Evolutionary conservation across 2,888 invertebrate species (phyloP).

Genomic region (Capitulum mitella): DNA sequence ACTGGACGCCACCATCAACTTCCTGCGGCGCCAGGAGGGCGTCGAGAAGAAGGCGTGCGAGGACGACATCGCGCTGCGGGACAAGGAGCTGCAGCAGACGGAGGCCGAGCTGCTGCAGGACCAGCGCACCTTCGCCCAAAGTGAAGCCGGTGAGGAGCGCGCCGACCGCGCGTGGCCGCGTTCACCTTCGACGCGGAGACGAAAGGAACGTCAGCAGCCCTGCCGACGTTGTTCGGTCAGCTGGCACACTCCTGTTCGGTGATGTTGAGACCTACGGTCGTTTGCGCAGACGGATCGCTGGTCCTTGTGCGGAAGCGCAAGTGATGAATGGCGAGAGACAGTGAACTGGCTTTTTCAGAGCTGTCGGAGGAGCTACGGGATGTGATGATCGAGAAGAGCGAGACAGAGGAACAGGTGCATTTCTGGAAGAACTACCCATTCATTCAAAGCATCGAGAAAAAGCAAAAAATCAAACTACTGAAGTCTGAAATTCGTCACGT

Average conservation of each 20-base stretch:
- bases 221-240: too few relatives aligned
- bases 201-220: too few relatives aligned
- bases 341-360: too few relatives aligned
- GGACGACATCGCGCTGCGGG: background rate
- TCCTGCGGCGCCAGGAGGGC: slow-evolving; percentile 1
- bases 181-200: too few relatives aligned
- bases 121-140: background rate
- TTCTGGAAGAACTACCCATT: background rate
- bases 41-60: background rate
- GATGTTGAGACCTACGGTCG: too few relatives aligned
- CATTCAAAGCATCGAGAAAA: background rate
- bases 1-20: background rate
- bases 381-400: background rate
- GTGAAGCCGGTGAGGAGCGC: background rate
- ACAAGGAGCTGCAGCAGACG: background rate
- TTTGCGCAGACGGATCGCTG: too few relatives aligned
- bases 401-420: background rate
- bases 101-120: background rate
- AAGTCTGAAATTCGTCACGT: background rate
- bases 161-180: too few relatives aligned
- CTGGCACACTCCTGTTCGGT: too few relatives aligned
- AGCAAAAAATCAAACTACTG: background rate
- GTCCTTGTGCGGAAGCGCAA: too few relatives aligned
- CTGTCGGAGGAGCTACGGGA: background rate
- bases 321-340: too few relatives aligned